These are phyloP conservation scores for Heliconius hewitsoni DNA, from an alignment of 1,140 invertebrate genomes.

Conservation along the genomic window DNA sequence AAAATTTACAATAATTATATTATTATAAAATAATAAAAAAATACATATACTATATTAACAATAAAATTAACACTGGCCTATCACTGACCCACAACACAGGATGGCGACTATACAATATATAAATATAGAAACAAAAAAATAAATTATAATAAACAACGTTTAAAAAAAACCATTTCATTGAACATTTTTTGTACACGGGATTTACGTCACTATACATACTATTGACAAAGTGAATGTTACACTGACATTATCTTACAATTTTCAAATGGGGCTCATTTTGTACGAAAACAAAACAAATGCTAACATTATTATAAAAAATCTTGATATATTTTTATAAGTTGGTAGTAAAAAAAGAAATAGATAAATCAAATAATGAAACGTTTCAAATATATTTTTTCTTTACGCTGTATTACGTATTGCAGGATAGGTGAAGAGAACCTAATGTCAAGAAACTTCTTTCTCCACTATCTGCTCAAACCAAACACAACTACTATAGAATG, in stretches of 20 bases:
- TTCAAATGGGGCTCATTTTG: not conserved
- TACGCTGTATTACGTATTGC: too few species aligned
- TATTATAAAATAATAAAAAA: not conserved
- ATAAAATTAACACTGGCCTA: conserved; percentile 7
- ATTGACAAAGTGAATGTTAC: conserved; percentile 55
- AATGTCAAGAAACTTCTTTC: too few species aligned
- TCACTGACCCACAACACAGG: not conserved
- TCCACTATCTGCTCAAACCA: too few species aligned
- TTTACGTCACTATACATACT: conserved; percentile 57
- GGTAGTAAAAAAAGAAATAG: too few species aligned
- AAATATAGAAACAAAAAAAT: not conserved
- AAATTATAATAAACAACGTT: not conserved
- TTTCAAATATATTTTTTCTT: too few species aligned
- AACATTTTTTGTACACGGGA: conserved; percentile 58
- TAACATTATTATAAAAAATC: not conserved
- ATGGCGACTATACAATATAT: not conserved
- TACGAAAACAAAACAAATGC: not conserved
- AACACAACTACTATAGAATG: too few species aligned
- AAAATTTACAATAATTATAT: too few species aligned
- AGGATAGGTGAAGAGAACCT: too few species aligned
- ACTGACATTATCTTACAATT: conserved; percentile 17
- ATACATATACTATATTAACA: not conserved
- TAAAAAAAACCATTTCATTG: not conserved
- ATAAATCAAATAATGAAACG: too few species aligned
- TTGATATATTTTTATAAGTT: too few species aligned